Conservation (phyloP, 2,113 vertebrate genomes). For the Gambusia affinis region DNA sequence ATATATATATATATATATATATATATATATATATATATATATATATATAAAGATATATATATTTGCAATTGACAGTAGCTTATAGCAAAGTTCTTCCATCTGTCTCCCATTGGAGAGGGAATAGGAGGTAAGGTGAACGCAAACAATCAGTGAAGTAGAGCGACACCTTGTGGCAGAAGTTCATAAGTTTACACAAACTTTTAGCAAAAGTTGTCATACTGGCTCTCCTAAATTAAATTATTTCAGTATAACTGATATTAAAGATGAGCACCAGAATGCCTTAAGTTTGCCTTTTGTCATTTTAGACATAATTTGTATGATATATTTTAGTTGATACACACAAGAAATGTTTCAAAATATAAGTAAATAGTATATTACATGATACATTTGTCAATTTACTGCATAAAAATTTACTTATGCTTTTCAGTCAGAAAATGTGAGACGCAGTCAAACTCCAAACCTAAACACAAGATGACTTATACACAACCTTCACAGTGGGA, state of each 20-base stretch:
- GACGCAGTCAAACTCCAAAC: background rate
- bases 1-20: too few species aligned
- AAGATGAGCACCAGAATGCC: background rate
- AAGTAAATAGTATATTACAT: background rate
- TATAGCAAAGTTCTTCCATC: constrained; percentile 62
- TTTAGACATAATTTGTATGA: background rate
- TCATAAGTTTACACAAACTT: constrained; percentile 14
- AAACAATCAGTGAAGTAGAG: constrained; percentile 52
- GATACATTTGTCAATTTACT: background rate
- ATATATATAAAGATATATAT: too few species aligned
- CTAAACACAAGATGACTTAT: background rate
- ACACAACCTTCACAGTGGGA: too few species aligned
- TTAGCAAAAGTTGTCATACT: too few species aligned
- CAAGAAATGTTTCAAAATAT: background rate
- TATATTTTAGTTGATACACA: background rate
- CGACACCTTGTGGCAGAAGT: constrained; percentile 74
- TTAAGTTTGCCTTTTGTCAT: background rate
- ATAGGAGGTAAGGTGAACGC: background rate
- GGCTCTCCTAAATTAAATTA: background rate
- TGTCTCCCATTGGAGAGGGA: constrained; percentile 35
- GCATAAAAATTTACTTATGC: background rate
- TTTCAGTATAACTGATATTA: background rate
- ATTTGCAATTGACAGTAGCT: constrained; percentile 57
- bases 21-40: too few species aligned
- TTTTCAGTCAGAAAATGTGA: background rate